Evolutionary conservation across 2,888 invertebrate species (phyloP), one percentile per base, ranked within the genome.

Genomic region (Tetrapedia diversipes): DNA sequence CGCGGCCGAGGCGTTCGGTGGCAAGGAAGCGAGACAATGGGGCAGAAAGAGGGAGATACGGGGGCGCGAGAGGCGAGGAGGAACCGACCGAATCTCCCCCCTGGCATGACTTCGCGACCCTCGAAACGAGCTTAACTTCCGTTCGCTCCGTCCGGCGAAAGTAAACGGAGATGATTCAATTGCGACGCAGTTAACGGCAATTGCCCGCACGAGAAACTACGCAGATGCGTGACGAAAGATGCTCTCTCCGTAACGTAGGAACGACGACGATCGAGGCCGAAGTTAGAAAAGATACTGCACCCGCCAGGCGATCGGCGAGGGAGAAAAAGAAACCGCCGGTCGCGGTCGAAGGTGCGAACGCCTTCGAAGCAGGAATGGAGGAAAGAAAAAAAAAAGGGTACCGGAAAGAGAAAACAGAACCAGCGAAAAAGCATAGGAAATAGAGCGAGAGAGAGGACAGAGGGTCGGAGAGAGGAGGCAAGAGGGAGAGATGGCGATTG

Each of bases 101-200:
- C n/a, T n/a, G n/a, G n/a, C n/a, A n/a, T n/a, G n/a, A n/a, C n/a
- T n/a, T n/a, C n/a, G n/a, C n/a, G n/a, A n/a, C n/a, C n/a, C n/a
- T n/a, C 24, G 29, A 51, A 63, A 47, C 56, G 61, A 14, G 49
- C 67, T 66, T 75, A 14, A 47, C 67, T 66, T 75, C 66, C 75
- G 47, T 32, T 43, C 32, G 27, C 43, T n/a, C 41, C 37, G 19
- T n/a, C n/a, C n/a, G n/a, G 22, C 63, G 32, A 56, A 41, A 54
- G 34, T 34, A 27, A 39, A 22, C 60, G 53, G 57, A 63, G 51
- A 57, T 43, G 64, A 72, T 73, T 54, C 64, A 53, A 74, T 74
- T 27, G 63, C 53, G 61, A 57, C 61, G 51, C 53, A 53, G 51
- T 71, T 71, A 53, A 43, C 51, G 71, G 4, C 74, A 60, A 75